Percentiles rank a stretch among this genome's conserved stretches.
Conservation (phyloP, 2,888 invertebrate genomes). For the Drosophila greeni region DNA sequence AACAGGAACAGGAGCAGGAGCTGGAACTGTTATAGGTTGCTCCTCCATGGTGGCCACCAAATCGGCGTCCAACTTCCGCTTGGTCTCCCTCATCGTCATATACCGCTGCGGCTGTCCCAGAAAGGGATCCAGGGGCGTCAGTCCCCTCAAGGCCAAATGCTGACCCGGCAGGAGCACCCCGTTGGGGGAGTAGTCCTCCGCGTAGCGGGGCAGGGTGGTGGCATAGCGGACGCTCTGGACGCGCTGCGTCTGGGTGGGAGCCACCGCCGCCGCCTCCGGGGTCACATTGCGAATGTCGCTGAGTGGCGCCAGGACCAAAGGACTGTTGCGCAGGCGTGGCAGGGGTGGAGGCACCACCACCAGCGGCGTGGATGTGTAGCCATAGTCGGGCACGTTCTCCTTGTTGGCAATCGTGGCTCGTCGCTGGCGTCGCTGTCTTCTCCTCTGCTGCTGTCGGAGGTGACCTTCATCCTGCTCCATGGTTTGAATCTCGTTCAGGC, state of each 20-base stretch:
- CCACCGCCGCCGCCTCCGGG: constrained; percentile 45
- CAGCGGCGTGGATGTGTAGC: constrained; percentile 72
- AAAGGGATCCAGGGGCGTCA: constrained; percentile 75
- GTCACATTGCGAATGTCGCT: constrained; percentile 73
- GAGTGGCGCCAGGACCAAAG: constrained; percentile 70
- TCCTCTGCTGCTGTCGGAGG: too few species aligned
- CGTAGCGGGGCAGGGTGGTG: constrained; percentile 76
- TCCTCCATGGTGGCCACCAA: constrained; percentile 58
- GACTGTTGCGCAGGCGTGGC: constrained; percentile 65
- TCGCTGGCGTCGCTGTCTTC: constrained; percentile 54
- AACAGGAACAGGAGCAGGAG: not conserved
- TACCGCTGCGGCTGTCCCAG: constrained; percentile 74
- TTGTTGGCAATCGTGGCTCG: constrained; percentile 75
- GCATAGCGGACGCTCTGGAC: constrained; percentile 70
- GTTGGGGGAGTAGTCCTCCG: constrained; percentile 78
- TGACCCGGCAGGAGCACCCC: constrained; percentile 65
- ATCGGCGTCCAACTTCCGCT: constrained; percentile 72
- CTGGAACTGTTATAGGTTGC: not conserved
- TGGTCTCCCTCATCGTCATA: constrained; percentile 64
- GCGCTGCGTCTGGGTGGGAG: constrained; percentile 17
- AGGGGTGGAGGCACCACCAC: constrained; percentile 23
- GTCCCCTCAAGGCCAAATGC: constrained; percentile 74
- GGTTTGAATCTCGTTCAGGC: constrained; percentile 61
- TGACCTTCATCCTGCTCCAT: too few species aligned
- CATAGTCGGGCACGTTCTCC: constrained; percentile 66